A percentile compares a stretch with the other conserved stretches of the same genome.
These are phyloP conservation scores for Ligdia adustata DNA, from an alignment of 2,888 invertebrate species.

Conservation along the genomic window DNA sequence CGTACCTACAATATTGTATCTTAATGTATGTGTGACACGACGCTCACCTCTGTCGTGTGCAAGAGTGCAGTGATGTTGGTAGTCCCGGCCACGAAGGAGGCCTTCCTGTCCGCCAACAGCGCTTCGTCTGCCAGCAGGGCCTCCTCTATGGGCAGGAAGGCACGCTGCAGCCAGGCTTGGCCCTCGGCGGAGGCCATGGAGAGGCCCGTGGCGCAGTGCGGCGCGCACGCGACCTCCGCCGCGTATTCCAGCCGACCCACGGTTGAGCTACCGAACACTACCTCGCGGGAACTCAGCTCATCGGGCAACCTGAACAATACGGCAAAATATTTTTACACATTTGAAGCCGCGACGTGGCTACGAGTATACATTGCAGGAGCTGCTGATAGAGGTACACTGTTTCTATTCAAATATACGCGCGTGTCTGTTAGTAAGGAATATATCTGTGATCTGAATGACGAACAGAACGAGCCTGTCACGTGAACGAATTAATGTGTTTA, in stretches of 20 bases:
- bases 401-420: no score
- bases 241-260: constrained; percentile 88
- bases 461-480: no score
- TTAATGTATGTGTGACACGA: no score
- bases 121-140: constrained; percentile 33
- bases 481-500: no score
- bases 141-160: constrained; percentile 29
- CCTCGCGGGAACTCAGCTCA: constrained; percentile 38
- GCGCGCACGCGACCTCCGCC: constrained; percentile 88
- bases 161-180: constrained; percentile 44
- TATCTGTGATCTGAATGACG: no score
- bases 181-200: constrained; percentile 78
- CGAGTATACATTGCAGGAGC: no score
- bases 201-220: constrained; percentile 91
- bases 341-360: no score
- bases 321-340: no score
- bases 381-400: no score
- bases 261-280: constrained; percentile 57
- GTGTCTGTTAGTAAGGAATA: no score
- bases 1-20: no score
- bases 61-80: constrained; percentile 67
- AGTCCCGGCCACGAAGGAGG: constrained; percentile 38
- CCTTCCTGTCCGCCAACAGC: constrained; percentile 37
- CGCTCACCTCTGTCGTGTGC: not conserved
- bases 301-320: constrained; percentile 13